Base-by-base conservation (phyloP, 1,140 invertebrate genomes). In the Orchestia grillus region DNA sequence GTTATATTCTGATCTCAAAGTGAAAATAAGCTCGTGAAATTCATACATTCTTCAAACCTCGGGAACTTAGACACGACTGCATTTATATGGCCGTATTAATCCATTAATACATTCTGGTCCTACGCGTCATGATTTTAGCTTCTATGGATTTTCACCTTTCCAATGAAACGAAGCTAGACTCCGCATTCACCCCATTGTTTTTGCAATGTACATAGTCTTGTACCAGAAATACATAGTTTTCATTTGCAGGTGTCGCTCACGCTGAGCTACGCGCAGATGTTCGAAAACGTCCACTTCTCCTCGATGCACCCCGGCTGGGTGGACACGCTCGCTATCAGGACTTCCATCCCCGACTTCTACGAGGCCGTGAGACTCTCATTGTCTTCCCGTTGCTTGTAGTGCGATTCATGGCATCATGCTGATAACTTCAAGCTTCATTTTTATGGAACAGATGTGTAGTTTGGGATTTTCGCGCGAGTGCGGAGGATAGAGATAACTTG, bases 281-380 rank as follows among this genome's bases (percentile, higher is more conserved):
- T 97, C 97, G 97, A 97, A 44, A 97, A 97, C 42, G 97, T 98
- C 90, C 97, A 97, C 96, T 98, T 98, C 97, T 97, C 97, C 42
- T 97, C 97, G 53, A 97, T 97, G 97, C 97, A 98, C 97, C 98
- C 97, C 15, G 98, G 98, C 42, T 98, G 98, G 98, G 97, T 97
- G 23, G 97, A 98, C 96, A 98, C 97, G 36, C 97, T 97, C 95
- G 97, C 97, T 96, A 97, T 98, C n/a, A 97, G 97, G 95, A 96
- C 97, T 44, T 97, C 97, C 36, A 97, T 98, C 97, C 97, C 97
- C 1, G 97, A 97, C 87, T 98, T 98, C 96, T 97, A 97, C 96
- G 97, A 97, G 42, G 97, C 97, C 96, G 97, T 96, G 44, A 77
- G 95, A 87, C 87, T 41, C 15, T 6, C 15, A 41, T 43, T 36